Conservation (phyloP, 1,140 invertebrate species). For the Drosophila micromelanica region DNA sequence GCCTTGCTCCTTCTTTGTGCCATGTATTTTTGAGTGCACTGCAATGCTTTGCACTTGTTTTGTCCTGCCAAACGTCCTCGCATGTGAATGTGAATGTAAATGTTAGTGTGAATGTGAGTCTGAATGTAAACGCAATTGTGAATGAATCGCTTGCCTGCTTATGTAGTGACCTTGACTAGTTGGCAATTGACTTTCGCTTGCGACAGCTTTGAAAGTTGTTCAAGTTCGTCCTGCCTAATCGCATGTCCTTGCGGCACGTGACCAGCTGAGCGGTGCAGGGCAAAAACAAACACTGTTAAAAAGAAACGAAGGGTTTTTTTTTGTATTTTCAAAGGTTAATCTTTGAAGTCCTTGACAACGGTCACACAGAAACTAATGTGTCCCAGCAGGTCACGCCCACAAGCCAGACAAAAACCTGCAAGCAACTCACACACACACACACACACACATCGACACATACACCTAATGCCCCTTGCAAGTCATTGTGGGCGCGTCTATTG, state of each 20-base stretch:
- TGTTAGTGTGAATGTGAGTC: constrained; percentile 33
- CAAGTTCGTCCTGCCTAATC: constrained; percentile 7
- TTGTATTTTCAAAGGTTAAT: background rate
- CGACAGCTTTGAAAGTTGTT: background rate
- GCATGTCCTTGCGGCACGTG: background rate
- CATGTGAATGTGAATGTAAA: constrained; percentile 30
- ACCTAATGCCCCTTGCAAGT: constrained; percentile 17
- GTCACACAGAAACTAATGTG: constrained; percentile 35
- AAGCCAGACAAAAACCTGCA: constrained; percentile 19
- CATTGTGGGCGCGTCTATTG: constrained; percentile 46
- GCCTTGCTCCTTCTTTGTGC: background rate
- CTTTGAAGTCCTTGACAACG: constrained; percentile 5
- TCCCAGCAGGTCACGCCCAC: constrained; percentile 27
- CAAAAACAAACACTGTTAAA: background rate
- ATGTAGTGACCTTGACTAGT: constrained; percentile 27
- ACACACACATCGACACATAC: background rate
- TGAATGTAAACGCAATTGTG: constrained; percentile 29
- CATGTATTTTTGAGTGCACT: constrained; percentile 25
- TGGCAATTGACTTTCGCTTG: constrained; percentile 42
- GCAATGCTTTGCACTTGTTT: constrained; percentile 1
- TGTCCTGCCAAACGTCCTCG: constrained; percentile 21
- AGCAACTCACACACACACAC: background rate
- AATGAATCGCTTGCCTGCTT: constrained; percentile 20
- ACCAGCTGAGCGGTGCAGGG: too few species aligned
- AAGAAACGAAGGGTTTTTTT: background rate